These are phyloP conservation scores for Oceanites oceanicus DNA, from an alignment of 2,113 vertebrate species.

Conservation along the genomic window DNA sequence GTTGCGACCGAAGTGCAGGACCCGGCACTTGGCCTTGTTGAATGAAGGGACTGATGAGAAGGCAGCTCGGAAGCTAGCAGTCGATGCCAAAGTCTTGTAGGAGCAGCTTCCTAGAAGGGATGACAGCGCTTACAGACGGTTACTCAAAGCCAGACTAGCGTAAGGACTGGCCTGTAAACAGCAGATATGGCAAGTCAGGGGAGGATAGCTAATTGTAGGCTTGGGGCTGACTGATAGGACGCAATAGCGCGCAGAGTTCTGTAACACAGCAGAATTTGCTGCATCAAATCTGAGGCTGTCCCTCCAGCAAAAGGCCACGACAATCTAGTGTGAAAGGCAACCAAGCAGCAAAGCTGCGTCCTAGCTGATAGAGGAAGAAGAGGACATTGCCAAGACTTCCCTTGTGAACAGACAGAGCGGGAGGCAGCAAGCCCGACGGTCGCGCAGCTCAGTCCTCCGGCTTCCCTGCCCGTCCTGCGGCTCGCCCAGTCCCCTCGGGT, in stretches of 20 bases:
- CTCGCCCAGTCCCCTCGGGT: neutral
- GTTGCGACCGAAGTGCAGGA: no score
- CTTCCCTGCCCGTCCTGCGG: neutral
- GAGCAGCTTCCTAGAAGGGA: neutral
- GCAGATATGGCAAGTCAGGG: neutral
- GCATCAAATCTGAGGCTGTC: neutral
- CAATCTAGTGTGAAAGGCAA: neutral
- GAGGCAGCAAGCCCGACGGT: neutral
- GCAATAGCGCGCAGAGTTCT: neutral
- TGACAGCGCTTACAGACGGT: neutral
- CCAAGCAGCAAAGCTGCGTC: neutral
- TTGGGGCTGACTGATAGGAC: neutral
- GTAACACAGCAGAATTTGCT: neutral
- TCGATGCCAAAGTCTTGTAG: neutral
- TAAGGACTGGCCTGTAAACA: neutral
- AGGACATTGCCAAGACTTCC: neutral
- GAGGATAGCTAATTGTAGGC: neutral
- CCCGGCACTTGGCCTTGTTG: no score
- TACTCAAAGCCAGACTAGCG: neutral
- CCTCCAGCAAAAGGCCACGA: neutral
- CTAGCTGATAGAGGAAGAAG: neutral
- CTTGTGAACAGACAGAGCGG: neutral
- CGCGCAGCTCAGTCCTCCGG: neutral
- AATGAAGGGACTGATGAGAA: neutral
- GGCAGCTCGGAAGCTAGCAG: neutral